Conservation (phyloP, 2,888 invertebrate genomes). For the Aphodius sticticus region DNA sequence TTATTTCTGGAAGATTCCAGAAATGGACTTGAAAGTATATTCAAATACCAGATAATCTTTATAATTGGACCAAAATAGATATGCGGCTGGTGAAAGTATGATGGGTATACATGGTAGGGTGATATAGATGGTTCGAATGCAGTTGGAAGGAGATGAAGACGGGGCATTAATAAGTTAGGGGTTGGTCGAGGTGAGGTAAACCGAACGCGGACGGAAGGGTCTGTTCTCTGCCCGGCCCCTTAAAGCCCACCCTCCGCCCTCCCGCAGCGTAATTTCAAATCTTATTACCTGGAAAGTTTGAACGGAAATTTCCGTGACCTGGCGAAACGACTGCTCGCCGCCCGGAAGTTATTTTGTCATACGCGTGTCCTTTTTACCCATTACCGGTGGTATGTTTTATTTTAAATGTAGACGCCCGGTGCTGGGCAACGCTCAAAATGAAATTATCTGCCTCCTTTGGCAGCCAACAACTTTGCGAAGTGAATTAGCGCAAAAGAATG, state of each 20-base stretch:
- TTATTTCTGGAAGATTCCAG: too few species aligned
- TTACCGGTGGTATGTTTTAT: not conserved
- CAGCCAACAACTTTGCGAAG: not conserved
- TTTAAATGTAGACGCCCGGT: not conserved
- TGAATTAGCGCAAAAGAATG: not conserved
- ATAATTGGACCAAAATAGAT: too few species aligned
- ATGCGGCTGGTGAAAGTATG: too few species aligned
- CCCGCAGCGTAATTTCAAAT: slow-evolving; percentile 21
- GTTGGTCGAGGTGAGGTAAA: slow-evolving; percentile 11
- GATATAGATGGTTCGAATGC: not conserved
- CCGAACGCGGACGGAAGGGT: slow-evolving; percentile 13
- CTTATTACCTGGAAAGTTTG: slow-evolving; percentile 31
- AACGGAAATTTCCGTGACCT: slow-evolving; percentile 15
- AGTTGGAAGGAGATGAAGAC: not conserved
- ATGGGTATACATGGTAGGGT: too few species aligned
- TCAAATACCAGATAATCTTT: too few species aligned
- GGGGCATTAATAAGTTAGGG: slow-evolving; percentile 22
- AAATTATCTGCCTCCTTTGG: slow-evolving; percentile 10
- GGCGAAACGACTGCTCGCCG: slow-evolving; percentile 8
- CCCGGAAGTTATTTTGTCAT: slow-evolving; percentile 15
- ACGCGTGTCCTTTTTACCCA: not conserved
- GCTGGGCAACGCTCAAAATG: not conserved
- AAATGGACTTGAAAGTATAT: too few species aligned
- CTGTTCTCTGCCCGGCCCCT: not conserved
- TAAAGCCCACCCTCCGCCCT: not conserved